These are phyloP conservation scores for Diadumene lineata DNA, from an alignment of 92 coral and sea anemone genomes.

Conservation along the genomic window DNA sequence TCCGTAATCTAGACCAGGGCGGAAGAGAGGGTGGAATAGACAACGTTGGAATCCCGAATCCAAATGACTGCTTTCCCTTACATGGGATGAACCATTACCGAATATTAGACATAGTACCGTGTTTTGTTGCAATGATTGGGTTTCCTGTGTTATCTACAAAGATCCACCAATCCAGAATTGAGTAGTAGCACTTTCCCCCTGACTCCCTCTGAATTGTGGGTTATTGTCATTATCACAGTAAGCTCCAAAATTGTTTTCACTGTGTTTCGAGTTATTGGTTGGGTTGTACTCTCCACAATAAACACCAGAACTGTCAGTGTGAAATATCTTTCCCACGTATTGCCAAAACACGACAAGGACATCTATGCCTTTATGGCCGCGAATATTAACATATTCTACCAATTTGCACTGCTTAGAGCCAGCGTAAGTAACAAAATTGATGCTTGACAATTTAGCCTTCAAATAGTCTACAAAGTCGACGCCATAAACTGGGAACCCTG, in stretches of 20 bases:
- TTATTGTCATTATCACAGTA: background rate
- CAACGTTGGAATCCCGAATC: too few relatives aligned
- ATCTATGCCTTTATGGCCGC: background rate
- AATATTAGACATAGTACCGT: too few relatives aligned
- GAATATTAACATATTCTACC: slow-evolving; percentile 11
- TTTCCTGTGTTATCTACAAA: background rate
- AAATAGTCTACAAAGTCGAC: slow-evolving; percentile 6
- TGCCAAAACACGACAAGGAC: background rate
- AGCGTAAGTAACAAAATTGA: background rate
- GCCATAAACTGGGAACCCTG: slow-evolving; percentile 14
- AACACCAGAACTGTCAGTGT: background rate
- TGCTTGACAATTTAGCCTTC: background rate
- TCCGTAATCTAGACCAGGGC: too few relatives aligned
- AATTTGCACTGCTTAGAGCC: background rate
- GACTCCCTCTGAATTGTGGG: background rate
- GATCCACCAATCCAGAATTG: background rate
- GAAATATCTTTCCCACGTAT: background rate
- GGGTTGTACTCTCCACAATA: background rate
- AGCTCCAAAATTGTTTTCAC: slow-evolving; percentile 6
- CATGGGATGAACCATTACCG: too few relatives aligned
- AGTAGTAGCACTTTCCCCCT: background rate
- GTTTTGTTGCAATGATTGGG: background rate
- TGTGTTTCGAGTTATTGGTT: background rate
- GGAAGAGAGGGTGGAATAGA: too few relatives aligned
- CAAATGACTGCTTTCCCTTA: too few relatives aligned